Base-by-base conservation (phyloP, 2,797 vertebrate genomes). In the Brachyalestes nurse region DNA sequence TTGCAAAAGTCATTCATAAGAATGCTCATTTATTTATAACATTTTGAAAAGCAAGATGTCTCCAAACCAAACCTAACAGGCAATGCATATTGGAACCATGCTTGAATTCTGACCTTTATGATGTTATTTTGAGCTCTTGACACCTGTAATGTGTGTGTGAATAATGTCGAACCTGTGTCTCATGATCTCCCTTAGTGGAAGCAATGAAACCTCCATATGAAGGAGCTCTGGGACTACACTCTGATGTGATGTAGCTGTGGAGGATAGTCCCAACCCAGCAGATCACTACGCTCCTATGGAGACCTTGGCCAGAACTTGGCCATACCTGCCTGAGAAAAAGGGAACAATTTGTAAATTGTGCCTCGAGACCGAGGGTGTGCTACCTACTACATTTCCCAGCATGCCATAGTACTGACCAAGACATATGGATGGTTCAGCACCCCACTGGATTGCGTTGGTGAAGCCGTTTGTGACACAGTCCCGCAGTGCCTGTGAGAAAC, bases 161-260 rank as follows among this genome's bases (percentile, higher is more conserved):
- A 9, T 28, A 38, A 51, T 57, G 4, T 12, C 28, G 17, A 72
- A 6, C 77, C 77, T 55, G 40, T 76, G 57, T 78, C 84, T 60
- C 58, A 16, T n/a, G 67, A 3, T 80, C 66, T 73, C 49, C 92
- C 92, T 91, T 91, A 97, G 96, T 90, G 95, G 95, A 93, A 97
- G 96, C 94, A 96, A 96, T 5, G 96, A 96, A 92, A 97, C 96
- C 85, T 96, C 96, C 87, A 95, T 97, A 90, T 97, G 95, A 97
- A 94, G 95, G 90, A 87, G 90, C 86, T 90, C 89, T 91, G 92
- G 91, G 90, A 91, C 83, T 81, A 4, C 14, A 92, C 8, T 0
- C 19, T 42, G 25, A 71, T 38, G 71, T 42, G 45, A 78, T 65
- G 16, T 69, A 72, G 5, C 25, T 49, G 40, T 17, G 38, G 72